These are phyloP conservation scores for Indri indri DNA, from an alignment of 2,113 vertebrate species.

Conservation along the genomic window DNA sequence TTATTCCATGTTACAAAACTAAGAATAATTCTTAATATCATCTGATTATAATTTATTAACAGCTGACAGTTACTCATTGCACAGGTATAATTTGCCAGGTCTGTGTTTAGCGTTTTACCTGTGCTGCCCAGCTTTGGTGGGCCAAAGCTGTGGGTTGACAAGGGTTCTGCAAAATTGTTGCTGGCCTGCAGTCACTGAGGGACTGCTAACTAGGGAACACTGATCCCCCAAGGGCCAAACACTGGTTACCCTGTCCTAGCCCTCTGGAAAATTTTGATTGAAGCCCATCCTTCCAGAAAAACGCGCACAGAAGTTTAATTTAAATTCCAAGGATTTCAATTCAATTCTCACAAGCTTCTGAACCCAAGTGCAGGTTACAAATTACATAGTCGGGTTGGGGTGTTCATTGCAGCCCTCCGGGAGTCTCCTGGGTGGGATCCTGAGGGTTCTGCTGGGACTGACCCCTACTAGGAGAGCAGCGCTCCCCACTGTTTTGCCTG, in stretches of 20 bases:
- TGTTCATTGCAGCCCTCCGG: not conserved
- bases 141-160: not conserved
- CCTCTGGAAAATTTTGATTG: not conserved
- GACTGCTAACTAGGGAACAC: no score
- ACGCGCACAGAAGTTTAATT: not conserved
- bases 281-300: not conserved
- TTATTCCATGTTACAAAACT: not conserved
- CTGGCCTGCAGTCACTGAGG: not conserved
- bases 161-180: rapidly evolving
- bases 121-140: not conserved
- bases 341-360: not conserved
- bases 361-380: not conserved
- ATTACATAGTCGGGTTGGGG: not conserved
- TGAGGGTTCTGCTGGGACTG: not conserved
- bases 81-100: not conserved
- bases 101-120: not conserved
- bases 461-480: not conserved
- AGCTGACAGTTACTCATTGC: not conserved
- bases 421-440: not conserved
- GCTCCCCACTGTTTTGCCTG: not conserved
- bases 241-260: no score
- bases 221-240: not conserved
- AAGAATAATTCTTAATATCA: not conserved
- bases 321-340: not conserved
- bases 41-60: not conserved